These are phyloP conservation scores for Trichopria drosophilae DNA, from an alignment of 2,888 invertebrate genomes.

Conservation along the genomic window DNA sequence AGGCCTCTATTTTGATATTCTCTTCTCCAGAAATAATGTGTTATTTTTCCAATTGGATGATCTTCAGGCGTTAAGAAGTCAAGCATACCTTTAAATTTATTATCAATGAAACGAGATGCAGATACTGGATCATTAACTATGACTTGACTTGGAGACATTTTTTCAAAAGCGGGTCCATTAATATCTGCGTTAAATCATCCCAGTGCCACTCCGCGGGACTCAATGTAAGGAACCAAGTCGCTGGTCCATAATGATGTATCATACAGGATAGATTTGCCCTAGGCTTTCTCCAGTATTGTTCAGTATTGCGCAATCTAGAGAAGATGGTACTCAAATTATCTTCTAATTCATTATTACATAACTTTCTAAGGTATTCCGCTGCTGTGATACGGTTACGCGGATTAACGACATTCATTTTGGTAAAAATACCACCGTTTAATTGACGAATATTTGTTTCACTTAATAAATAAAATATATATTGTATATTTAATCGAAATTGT, in stretches of 20 bases:
- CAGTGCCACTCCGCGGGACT: slow-evolving; percentile 42
- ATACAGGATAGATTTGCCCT: slow-evolving; percentile 36
- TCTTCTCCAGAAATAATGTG: slow-evolving; percentile 39
- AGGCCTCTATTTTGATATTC: slow-evolving; percentile 42
- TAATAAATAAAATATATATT: slow-evolving; percentile 40
- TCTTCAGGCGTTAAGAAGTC: slow-evolving; percentile 37
- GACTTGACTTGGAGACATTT: slow-evolving; percentile 34
- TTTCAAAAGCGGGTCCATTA: slow-evolving; percentile 37
- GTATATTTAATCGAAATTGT: slow-evolving; percentile 38
- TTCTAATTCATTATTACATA: slow-evolving; percentile 31
- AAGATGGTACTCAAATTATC: slow-evolving; percentile 35
- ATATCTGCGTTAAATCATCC: slow-evolving; percentile 41
- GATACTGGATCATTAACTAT: slow-evolving; percentile 47
- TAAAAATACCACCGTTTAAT: slow-evolving; percentile 35
- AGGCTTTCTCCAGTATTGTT: slow-evolving; percentile 35
- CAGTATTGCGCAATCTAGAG: slow-evolving; percentile 35
- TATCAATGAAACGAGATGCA: slow-evolving; percentile 44
- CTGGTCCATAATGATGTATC: slow-evolving; percentile 39
- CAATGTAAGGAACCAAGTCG: slow-evolving; percentile 40
- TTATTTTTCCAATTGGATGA: slow-evolving; percentile 39
- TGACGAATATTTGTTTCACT: slow-evolving; percentile 37
- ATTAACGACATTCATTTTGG: slow-evolving; percentile 33
- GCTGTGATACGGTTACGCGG: slow-evolving; percentile 30
- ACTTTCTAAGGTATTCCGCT: slow-evolving; percentile 15
- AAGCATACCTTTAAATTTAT: slow-evolving; percentile 45